Evolutionary conservation across 2,113 vertebrate species (phyloP).

Genomic region (Falcunculus frontatus): DNA sequence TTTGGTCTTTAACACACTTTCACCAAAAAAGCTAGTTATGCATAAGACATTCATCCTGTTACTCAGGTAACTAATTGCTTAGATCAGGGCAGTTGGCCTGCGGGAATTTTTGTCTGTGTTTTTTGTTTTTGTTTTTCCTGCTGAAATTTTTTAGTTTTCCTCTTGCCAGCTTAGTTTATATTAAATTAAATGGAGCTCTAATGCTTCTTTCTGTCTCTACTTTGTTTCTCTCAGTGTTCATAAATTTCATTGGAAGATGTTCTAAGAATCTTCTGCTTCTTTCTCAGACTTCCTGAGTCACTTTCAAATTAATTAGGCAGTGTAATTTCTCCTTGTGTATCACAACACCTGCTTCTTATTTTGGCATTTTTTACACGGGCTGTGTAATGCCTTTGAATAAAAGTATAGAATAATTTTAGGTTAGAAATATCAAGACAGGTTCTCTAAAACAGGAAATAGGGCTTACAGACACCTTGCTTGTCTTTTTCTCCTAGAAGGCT

Average conservation of each 20-base stretch:
- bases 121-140: neutral
- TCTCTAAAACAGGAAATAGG: neutral
- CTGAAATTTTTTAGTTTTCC: neutral
- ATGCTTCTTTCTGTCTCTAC: neutral
- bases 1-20: neutral
- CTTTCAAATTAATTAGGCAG: neutral
- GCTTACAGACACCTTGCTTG: neutral
- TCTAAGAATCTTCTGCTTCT: neutral
- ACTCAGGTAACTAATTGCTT: neutral
- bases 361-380: neutral
- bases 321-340: neutral
- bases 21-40: neutral
- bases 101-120: neutral
- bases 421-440: neutral
- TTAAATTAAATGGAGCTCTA: neutral
- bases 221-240: neutral
- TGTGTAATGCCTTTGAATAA: neutral
- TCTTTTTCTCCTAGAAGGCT: neutral
- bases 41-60: neutral
- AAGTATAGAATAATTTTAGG: neutral
- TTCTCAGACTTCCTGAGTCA: neutral
- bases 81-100: neutral
- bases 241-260: neutral
- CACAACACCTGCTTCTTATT: neutral
- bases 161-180: neutral